Evolutionary conservation across 2,113 vertebrate genomes (phyloP), one percentile per base, ranked within the genome.

Genomic region (Camelus bactrianus): DNA sequence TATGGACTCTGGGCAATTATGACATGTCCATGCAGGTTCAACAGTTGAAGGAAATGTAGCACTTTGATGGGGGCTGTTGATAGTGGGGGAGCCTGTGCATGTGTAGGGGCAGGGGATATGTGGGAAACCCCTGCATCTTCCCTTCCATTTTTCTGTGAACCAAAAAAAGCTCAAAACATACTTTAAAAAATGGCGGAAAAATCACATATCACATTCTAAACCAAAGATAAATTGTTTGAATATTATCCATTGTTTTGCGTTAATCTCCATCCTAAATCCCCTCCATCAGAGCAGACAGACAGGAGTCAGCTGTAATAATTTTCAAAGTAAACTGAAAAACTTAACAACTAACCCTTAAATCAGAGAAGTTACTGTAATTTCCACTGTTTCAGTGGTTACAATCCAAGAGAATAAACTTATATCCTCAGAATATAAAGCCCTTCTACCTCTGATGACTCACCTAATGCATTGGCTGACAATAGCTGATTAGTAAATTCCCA

Each of bases 401-500:
- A 32, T 46, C 56, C 64, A 91, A 90, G 60, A 50, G 6, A 72
- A 14, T 52, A 42, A 42, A 42, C 38, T 42, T 42, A 42, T n/a
- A 80, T 46, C 28, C 67, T 92, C 38, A 56, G 42, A 86, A 54
- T 65, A 85, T 52, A 82, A 93, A 97, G 10, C 70, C 48, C 76
- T 88, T 86, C 62, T 88, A 26, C 32, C 77, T 82, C n/a, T 67
- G 87, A 96, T 85, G 62, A 97, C 69, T 58, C 72, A 69, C 30
- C 46, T 56, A 82, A 90, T 80, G 24, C 5, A 81, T 28, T 70
- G 80, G 86, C 46, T 93, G 93, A 88, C 79, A 95, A 95, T 2
- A 93, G 87, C 82, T 90, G 96, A 90, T 90, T 65, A 17, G 65
- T 93, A 94, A 96, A 95, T 80, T 95, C 94, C 97, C 97, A 96